Evolutionary conservation across 2,888 invertebrate species (phyloP), one percentile per base, ranked within the genome.

Genomic region (Leucophenga montana): DNA sequence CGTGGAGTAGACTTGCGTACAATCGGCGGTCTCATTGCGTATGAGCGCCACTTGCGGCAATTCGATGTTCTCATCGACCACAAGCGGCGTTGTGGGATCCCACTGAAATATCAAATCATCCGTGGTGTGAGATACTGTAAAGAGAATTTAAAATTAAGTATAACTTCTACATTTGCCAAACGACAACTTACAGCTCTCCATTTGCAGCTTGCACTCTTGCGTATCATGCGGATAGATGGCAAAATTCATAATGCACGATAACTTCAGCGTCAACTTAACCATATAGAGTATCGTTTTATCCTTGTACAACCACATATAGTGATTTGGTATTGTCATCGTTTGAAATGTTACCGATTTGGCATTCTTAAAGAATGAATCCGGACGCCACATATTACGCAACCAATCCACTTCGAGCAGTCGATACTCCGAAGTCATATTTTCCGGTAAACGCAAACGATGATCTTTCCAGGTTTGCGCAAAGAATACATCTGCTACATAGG

Each of bases 391-490:
- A 85, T 95, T 94, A 85, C 96, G 96, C 78, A 96, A 88, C 96
- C 96, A 96, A 85, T 95, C 95, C 3, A 96, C 95, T 89, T 96
- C 96, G 33, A 96, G 90, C 66, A 96, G 90, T 84, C 94, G 93
- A 89, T 97, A 97, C 87, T 96, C 96, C 1, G 95, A 94, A 0
- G 96, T 96, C 96, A 97, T 96, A 80, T 96, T 96, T 88, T 96
- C 96, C 0, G 96, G 96, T 73, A 96, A 89, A 70, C 95, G 90
- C 31, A 97, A 89, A 8, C 97, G 92, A 87, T 95, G 94, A 87
- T 97, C 97, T 87, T 95, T 95, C 97, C 97, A 97, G 2, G 95
- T 95, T 90, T 97, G 97, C 13, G 96, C 96, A 87, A 96, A 96
- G 89, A 96, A 97, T 85, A 96, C 95, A 85, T 96, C 96, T 0